A percentile compares a stretch with the other conserved stretches of the same genome.
These are phyloP conservation scores for Adelosebastes latens DNA, from an alignment of 2,797 vertebrate genomes.

Conservation along the genomic window DNA sequence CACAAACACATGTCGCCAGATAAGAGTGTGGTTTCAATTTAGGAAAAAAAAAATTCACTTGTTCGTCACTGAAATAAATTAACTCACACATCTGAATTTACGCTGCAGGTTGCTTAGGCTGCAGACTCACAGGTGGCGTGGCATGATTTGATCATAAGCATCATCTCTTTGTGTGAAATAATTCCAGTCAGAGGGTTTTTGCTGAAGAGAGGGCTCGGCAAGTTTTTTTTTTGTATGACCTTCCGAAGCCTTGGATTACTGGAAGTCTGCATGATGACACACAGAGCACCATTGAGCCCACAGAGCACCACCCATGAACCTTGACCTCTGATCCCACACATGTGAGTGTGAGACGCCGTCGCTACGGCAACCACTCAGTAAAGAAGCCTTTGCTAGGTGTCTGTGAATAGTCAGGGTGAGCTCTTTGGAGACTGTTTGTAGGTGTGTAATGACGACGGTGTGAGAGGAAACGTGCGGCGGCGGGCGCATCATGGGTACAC, in stretches of 20 bases:
- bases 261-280: conserved; percentile 66
- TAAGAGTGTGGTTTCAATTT: conserved; percentile 52
- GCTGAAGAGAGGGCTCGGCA: conserved; percentile 4
- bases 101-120: neutral
- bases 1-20: conserved; percentile 18
- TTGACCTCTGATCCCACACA: conserved; percentile 80
- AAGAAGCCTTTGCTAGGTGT: conserved; percentile 43
- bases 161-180: conserved; percentile 26
- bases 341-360: conserved; percentile 76
- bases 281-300: conserved; percentile 79
- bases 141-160: neutral
- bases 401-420: conserved; percentile 30
- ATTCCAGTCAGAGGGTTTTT: conserved; percentile 11
- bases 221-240: conserved; percentile 41
- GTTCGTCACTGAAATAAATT: conserved; percentile 34
- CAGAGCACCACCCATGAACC: conserved; percentile 71
- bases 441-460: conserved; percentile 46
- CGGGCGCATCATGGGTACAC: conserved; percentile 22
- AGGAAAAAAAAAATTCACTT: conserved; percentile 19
- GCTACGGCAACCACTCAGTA: conserved; percentile 61
- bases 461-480: conserved; percentile 50
- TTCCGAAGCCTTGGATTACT: conserved; percentile 61
- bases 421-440: conserved; percentile 49
- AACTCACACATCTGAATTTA: conserved; percentile 27
- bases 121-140: conserved; percentile 26